Percentiles rank a stretch among this genome's conserved stretches.
phyloP scores from a whole-genome alignment of 2,797 vertebrate genomes.

The Phrynocephalus forsythii region DNA sequence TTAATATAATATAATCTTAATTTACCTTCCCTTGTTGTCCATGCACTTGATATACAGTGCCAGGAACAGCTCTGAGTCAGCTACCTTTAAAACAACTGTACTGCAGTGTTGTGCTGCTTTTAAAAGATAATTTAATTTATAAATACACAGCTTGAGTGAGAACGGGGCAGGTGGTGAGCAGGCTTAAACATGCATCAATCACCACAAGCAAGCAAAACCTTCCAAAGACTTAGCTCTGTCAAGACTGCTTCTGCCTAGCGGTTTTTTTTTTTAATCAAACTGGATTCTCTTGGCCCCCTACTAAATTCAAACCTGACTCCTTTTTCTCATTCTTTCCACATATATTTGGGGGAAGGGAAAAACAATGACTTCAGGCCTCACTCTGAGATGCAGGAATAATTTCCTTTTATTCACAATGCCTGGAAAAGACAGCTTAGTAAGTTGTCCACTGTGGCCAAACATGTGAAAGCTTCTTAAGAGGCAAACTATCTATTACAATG shows the following conservation, averaged over 20 bases:
- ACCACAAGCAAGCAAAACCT: neutral
- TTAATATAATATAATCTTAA: neutral
- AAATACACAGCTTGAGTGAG: neutral
- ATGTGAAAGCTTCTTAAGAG: neutral
- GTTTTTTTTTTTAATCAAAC: neutral
- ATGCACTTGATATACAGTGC: neutral
- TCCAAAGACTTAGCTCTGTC: neutral
- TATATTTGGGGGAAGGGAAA: neutral
- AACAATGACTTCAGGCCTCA: neutral
- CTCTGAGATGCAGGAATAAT: neutral
- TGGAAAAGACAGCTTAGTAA: neutral
- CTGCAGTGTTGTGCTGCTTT: neutral
- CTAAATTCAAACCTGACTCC: neutral
- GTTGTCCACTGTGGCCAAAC: neutral
- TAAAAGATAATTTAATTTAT: neutral
- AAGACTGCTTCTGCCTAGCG: too few species aligned
- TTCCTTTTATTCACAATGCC: neutral
- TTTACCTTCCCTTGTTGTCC: neutral
- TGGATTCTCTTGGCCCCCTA: neutral
- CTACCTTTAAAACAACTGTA: neutral
- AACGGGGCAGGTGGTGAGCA: neutral
- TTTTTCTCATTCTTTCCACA: neutral
- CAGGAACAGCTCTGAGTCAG: neutral
- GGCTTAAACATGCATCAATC: neutral
- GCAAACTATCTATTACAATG: neutral